Base-by-base conservation (phyloP, 2,888 invertebrate species). In the Acleris cristana region DNA sequence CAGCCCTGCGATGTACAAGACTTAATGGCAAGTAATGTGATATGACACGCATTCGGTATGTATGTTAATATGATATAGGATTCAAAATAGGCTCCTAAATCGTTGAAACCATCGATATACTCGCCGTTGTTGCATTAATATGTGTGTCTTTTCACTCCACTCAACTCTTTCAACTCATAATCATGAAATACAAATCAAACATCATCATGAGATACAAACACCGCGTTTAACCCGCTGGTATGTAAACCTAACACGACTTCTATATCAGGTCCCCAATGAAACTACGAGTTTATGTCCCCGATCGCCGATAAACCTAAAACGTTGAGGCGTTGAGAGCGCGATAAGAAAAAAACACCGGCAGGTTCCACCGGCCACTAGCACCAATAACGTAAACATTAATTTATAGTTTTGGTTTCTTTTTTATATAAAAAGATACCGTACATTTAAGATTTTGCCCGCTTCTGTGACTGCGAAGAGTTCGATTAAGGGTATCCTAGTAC, bases 221-320 rank as follows among this genome's bases (percentile, higher is more conserved):
- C 49, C 53, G 63, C 69, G 68, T 55, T 18, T 10, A 1, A 18
- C 64, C 71, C 79, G 81, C 77, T 72, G 74, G 79, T 76, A 74
- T 77, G 77, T 71, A 57, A 2, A 16, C 7, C 53, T 26, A 49
- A 48, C 54, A 67, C 40, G 63, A 53, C 62, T 66, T 80, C 79
- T 73, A 77, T 83, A 83, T 80, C 82, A 82, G 76, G 80, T 78
- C 77, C 74, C 84, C 81, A 85, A 86, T 89, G 84, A 88, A 88
- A 84, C 79, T 77, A 80, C 82, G 82, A 84, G 83, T 87, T 89
- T 88, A 87, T 84, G 83, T 76, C 75, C 77, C 76, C 75, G 79
- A 79, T 79, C 80, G 77, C 73, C 78, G 87, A 89, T 88, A 88
- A 86, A 86, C 82, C 85, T 86, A 84, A 84, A 85, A 84, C 81